Base-by-base conservation (phyloP, 2,797 vertebrate species). In the Octomys mimax region DNA sequence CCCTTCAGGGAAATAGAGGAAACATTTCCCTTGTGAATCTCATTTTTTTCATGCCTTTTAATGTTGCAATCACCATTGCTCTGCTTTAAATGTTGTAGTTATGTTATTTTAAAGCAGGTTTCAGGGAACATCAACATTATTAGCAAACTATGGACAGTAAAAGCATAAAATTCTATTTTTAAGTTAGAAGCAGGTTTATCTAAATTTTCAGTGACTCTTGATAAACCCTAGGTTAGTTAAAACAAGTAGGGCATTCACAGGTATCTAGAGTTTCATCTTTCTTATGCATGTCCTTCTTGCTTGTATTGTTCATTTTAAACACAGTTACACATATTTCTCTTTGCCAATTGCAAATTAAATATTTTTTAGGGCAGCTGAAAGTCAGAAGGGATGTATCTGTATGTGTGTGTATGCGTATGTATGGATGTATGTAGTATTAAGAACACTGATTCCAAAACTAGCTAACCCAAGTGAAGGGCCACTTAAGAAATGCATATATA, bases 31-130 rank as follows among this genome's bases (percentile, higher is more conserved):
- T 86, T 92, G 70, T 87, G 73, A 90, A 81, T 78, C 31, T 70
- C 82, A 82, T 81, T 93, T 95, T 92, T 92, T 92, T 70, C 96
- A 95, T 84, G 66, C 66, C 88, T 91, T 95, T 96, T 94, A 85
- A 87, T 62, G 21, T 92, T 46, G 94, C 33, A 39, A 64, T 84
- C 73, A 78, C 52, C 42, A 10, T 42, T 92, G 57, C 85, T 92
- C 66, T 89, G 36, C 80, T 96, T 90, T 84, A 33, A 88, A 78
- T 94, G 57, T 77, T 96, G 70, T 75, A 89, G 70, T 92, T 87
- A 87, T 3, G 9, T 73, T 88, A 91, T 90, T 95, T 97, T 97
- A 91, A 89, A 95, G 54, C 12, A 68, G 26, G 33, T 88, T 94
- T 92, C 49, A 31, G 36, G 87, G 42, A 84, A 89, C 59, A 75